Evolutionary conservation across 2,888 invertebrate species (phyloP).

Genomic region (Piscicola geometra): DNA sequence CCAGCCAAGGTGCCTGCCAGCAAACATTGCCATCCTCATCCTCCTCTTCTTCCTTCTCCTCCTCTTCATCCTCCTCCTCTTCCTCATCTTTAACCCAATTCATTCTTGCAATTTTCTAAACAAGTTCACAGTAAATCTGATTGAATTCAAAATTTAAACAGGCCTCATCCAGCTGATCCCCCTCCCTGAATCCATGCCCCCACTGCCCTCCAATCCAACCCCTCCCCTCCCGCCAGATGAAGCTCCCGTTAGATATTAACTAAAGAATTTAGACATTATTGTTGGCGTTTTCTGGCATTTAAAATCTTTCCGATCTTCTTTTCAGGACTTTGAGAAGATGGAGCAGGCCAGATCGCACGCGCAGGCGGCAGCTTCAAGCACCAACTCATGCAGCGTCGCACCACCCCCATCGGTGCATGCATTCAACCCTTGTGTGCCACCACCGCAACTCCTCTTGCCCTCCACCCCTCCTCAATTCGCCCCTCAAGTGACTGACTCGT

Average conservation of each 20-base stretch:
- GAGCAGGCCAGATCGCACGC: too few species aligned
- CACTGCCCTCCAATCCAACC: conserved; percentile 1
- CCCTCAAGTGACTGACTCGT: neutral
- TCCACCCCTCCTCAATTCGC: neutral
- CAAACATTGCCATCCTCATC: too few species aligned
- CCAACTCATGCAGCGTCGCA: neutral
- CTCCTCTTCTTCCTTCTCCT: too few species aligned
- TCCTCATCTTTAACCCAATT: too few species aligned
- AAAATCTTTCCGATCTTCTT: neutral
- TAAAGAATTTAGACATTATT: too few species aligned
- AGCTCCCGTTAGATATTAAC: neutral
- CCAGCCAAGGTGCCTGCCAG: neutral
- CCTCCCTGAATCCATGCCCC: conserved; percentile 21
- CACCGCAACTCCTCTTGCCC: conserved; percentile 17
- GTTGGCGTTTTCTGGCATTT: too few species aligned
- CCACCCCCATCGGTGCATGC: neutral
- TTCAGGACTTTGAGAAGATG: neutral
- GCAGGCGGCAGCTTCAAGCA: neutral
- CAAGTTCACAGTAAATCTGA: neutral
- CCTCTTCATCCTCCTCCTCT: too few species aligned
- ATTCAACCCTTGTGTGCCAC: conserved; percentile 16
- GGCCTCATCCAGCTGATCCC: conserved; percentile 27
- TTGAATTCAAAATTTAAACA: too few species aligned
- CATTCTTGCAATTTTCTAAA: neutral
- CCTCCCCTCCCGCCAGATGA: too few species aligned